These are phyloP conservation scores for Drosophila affinis DNA, from an alignment of 2,888 invertebrate species.

Conservation along the genomic window DNA sequence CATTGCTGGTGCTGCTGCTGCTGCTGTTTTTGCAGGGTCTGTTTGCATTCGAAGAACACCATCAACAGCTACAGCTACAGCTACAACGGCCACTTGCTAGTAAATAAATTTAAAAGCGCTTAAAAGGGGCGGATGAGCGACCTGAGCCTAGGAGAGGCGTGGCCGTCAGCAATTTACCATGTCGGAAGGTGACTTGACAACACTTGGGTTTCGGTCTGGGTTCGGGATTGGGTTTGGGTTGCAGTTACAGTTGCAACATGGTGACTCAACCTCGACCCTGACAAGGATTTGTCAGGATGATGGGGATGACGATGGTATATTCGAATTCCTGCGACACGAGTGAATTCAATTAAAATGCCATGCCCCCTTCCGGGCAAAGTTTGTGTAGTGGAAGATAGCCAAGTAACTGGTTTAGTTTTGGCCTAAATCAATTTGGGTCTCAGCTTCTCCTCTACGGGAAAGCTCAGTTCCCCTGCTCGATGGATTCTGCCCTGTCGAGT, in stretches of 20 bases:
- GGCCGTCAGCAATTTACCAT: slow-evolving; percentile 53
- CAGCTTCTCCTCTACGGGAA: no score
- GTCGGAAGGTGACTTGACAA: slow-evolving; percentile 58
- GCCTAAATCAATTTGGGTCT: slow-evolving; percentile 51
- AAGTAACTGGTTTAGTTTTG: slow-evolving; percentile 43
- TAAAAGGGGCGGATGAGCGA: slow-evolving; percentile 51
- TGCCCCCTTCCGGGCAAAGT: background rate
- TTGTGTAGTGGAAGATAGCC: slow-evolving; percentile 4
- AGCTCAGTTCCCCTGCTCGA: no score
- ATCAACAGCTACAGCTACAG: slow-evolving; percentile 1
- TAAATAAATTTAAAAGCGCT: slow-evolving; percentile 73
- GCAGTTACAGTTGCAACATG: slow-evolving; percentile 16
- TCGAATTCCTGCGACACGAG: slow-evolving; percentile 70
- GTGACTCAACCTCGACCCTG: background rate
- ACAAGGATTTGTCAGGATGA: slow-evolving; percentile 3
- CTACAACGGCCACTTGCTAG: slow-evolving; percentile 46
- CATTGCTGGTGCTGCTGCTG: no score
- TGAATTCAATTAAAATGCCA: slow-evolving; percentile 75
- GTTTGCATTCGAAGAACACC: slow-evolving; percentile 19
- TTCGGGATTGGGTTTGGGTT: background rate
- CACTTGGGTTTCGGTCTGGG: slow-evolving; percentile 36
- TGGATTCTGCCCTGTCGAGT: no score
- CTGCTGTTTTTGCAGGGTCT: slow-evolving; percentile 11
- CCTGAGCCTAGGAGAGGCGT: slow-evolving; percentile 11
- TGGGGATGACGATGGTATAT: slow-evolving; percentile 61